A percentile compares a stretch with the other conserved stretches of the same genome.
phyloP scores from a whole-genome alignment of 2,113 vertebrate genomes.

The Nyctibius bracteatus region DNA sequence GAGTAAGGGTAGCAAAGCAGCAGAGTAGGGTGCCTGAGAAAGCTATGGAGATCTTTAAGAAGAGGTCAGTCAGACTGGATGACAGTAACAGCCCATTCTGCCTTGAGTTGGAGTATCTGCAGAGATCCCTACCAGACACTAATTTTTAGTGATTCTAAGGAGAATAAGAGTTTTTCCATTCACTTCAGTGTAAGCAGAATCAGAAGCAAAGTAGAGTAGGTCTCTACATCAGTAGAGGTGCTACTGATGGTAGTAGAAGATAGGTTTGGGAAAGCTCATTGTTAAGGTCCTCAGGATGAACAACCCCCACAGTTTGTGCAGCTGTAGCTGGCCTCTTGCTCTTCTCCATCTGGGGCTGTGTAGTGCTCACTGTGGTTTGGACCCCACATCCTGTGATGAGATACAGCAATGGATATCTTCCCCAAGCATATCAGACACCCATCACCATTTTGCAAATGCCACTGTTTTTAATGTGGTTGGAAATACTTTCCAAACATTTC shows the following conservation, averaged over 20 bases:
- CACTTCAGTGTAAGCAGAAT: neutral
- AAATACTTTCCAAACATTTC: neutral
- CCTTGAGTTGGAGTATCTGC: neutral
- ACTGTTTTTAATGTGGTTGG: neutral
- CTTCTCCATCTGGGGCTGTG: neutral
- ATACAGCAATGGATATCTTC: neutral
- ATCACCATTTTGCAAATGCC: neutral
- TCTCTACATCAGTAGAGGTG: neutral
- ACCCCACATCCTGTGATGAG: neutral
- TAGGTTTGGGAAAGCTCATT: neutral
- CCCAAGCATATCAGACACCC: neutral
- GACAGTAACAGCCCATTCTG: neutral
- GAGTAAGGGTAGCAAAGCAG: neutral
- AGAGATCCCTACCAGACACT: neutral
- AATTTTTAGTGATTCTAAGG: neutral
- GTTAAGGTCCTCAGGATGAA: neutral
- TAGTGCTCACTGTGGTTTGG: neutral
- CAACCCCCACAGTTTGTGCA: neutral
- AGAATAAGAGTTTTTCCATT: neutral
- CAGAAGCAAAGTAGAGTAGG: neutral
- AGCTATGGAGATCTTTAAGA: neutral
- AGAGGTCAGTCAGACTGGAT: neutral
- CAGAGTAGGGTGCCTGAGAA: neutral
- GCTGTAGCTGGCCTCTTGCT: neutral
- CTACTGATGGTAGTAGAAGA: neutral